phyloP scores from a whole-genome alignment of 2,113 vertebrate genomes.

The Calidris pugnax region DNA sequence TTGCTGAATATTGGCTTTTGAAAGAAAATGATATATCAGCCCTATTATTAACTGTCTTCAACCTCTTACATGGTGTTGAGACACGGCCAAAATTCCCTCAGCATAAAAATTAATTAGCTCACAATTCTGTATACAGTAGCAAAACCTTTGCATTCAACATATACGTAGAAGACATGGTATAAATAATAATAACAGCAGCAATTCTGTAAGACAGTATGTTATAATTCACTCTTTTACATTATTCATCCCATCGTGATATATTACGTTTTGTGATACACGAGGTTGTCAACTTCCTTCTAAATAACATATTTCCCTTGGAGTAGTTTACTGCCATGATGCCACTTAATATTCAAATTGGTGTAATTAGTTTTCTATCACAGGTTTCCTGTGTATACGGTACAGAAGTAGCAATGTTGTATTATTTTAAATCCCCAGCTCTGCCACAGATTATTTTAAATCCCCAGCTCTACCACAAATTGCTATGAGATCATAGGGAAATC shows the following conservation, averaged over 20 bases:
- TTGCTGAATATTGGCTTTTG: background rate
- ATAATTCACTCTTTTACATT: slow-evolving; percentile 50
- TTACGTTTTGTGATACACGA: slow-evolving; percentile 39
- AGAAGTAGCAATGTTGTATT: background rate
- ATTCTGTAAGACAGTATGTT: slow-evolving; percentile 1
- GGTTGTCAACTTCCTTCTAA: slow-evolving; percentile 27
- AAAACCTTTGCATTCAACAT: slow-evolving; percentile 32
- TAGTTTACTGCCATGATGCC: slow-evolving; percentile 31
- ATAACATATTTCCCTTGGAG: slow-evolving; percentile 18
- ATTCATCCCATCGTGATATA: slow-evolving; percentile 47
- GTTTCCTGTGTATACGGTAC: background rate
- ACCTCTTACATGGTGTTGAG: background rate
- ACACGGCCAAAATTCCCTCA: slow-evolving; percentile 43
- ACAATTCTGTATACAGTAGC: slow-evolving; percentile 42
- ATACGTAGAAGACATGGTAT: slow-evolving; percentile 1
- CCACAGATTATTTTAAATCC: background rate
- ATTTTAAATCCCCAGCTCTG: background rate
- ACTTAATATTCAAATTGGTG: slow-evolving; percentile 34
- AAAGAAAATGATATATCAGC: slow-evolving; percentile 38
- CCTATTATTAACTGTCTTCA: slow-evolving; percentile 5
- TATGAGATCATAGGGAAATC: background rate
- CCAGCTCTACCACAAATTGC: background rate
- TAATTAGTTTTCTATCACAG: background rate
- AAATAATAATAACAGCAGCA: slow-evolving; percentile 71
- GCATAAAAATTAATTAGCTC: slow-evolving; percentile 46